phyloP scores from a whole-genome alignment of 2,888 invertebrate genomes.

The Panopea generosa region DNA sequence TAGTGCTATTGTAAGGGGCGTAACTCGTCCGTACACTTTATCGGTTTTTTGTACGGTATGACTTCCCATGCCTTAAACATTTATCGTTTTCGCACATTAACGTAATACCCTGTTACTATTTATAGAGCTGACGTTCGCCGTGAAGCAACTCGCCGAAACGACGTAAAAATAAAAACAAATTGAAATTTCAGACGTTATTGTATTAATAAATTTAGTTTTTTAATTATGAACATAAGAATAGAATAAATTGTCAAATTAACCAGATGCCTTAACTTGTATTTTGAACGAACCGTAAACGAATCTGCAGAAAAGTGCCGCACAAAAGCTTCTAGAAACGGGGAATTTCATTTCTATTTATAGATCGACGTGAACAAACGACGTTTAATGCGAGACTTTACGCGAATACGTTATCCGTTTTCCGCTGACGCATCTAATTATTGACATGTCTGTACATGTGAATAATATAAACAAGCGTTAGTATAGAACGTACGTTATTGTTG shows the following conservation, averaged over 20 bases:
- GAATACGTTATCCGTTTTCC: conserved; percentile 34
- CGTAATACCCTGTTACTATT: conserved; percentile 20
- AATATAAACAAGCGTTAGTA: not conserved
- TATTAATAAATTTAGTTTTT: too few relatives aligned
- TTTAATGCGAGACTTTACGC: conserved; percentile 38
- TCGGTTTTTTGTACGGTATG: too few relatives aligned
- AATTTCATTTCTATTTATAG: not conserved
- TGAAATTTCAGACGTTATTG: not conserved
- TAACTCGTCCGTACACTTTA: too few relatives aligned
- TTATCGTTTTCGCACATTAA: too few relatives aligned
- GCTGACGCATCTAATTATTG: conserved; percentile 44
- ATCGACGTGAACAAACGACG: not conserved
- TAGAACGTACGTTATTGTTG: not conserved
- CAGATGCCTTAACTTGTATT: too few relatives aligned
- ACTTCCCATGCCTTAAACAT: too few relatives aligned
- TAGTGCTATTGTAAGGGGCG: too few relatives aligned
- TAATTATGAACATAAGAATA: too few relatives aligned
- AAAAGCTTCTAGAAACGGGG: too few relatives aligned
- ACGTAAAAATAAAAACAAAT: not conserved
- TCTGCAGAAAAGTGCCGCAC: conserved; percentile 13
- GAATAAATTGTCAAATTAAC: too few relatives aligned
- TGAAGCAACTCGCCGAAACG: not conserved
- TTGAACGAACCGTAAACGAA: not conserved
- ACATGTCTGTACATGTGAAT: conserved; percentile 12
- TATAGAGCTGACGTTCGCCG: conserved; percentile 15